Percentiles rank a stretch among this genome's conserved stretches.
Conservation (phyloP, 2,888 invertebrate genomes). For the Anoncus sp. region DNA sequence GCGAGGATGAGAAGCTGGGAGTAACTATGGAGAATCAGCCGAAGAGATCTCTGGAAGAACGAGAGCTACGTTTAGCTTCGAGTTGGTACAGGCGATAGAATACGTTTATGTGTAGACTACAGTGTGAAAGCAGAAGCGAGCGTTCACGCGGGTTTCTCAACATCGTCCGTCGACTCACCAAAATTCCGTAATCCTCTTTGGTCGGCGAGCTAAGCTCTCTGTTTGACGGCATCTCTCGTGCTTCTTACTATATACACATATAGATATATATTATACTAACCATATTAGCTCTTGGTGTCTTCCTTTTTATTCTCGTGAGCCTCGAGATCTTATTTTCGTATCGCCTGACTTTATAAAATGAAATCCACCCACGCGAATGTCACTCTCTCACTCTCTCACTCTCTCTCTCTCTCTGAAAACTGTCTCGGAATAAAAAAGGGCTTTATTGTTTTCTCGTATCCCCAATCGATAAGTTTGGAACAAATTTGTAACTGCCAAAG, state of each 20-base stretch:
- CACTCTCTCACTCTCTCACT: not conserved
- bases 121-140: conserved; percentile 38
- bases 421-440: conserved; percentile 9
- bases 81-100: conserved; percentile 18
- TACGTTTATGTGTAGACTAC: conserved; percentile 25
- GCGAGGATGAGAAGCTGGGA: not conserved
- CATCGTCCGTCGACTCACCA: conserved; percentile 54
- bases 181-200: conserved; percentile 83
- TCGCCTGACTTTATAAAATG: conserved; percentile 22
- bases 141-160: conserved; percentile 40
- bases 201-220: conserved; percentile 81
- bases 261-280: conserved; percentile 23
- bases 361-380: conserved; percentile 17
- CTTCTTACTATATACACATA: conserved; percentile 33
- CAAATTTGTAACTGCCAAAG: too few relatives aligned
- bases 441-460: not conserved
- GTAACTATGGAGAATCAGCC: conserved; percentile 5
- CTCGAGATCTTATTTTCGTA: not conserved
- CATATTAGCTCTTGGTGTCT: conserved; percentile 23
- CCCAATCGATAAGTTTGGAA: not conserved
- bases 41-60: conserved; percentile 6
- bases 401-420: not conserved
- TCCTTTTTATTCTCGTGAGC: conserved; percentile 7
- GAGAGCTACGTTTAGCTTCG: conserved; percentile 7
- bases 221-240: conserved; percentile 75